Evolutionary conservation across 2,797 vertebrate genomes (phyloP), one percentile per base, ranked within the genome.

Genomic region (Tarsius wallacei): DNA sequence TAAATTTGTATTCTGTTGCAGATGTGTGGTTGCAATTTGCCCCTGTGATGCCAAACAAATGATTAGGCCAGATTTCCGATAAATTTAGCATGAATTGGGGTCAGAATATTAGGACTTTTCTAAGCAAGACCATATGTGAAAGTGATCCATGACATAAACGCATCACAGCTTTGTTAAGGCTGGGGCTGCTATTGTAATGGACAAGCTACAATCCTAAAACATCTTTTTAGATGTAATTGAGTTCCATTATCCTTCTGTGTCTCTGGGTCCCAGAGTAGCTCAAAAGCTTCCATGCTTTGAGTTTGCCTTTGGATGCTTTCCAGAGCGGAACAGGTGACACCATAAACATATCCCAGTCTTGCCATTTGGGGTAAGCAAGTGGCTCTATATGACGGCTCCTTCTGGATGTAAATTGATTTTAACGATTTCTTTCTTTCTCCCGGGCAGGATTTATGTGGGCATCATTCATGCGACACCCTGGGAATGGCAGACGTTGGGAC

Each of bases 401-500:
- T 90, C 61, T 94, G 94, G 93, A 90, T 95, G 85, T 97, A 97
- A 97, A 97, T 94, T 86, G 73, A 96, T 98, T 98, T 97, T 97
- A 98, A 98, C 94, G 74, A 95, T 93, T 98, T 97, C 96, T 98
- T 97, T 98, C 98, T 97, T 94, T 97, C 98, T 98, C 93, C 86
- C 7, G 81, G 98, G 90, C 99, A 99, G 99, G 99, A 99, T 99
- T 99, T 99, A 98, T 99, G 99, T 93, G 99, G 99, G 97, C 99
- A 99, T 98, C 99, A 99, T 99, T 99, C 99, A 93, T 99, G 99
- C 57, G 99, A 99, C 99, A 99, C 99, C 87, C 99, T 99, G 98
- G 99, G 99, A 98, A 99, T 99, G 99, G 99, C 99, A 87, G 99
- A 99, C 98, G 99, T 99, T 87, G 99, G 99, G 96, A 99, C 99